Percentiles rank a stretch among this genome's conserved stretches.
These are phyloP conservation scores for Pangasius macronema DNA, from an alignment of 2,797 vertebrate species.

Conservation along the genomic window DNA sequence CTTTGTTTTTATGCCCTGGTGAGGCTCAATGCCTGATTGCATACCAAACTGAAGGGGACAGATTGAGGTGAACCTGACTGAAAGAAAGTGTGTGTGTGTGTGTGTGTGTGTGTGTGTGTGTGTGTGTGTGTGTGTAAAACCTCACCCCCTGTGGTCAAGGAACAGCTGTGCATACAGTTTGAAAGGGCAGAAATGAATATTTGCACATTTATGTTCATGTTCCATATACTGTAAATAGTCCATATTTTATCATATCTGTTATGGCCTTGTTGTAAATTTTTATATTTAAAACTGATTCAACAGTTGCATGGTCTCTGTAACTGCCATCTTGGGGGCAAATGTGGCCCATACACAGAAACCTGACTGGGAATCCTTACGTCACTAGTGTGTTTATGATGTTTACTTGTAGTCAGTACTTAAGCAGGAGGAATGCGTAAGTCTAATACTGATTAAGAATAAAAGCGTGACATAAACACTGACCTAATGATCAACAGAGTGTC, in stretches of 20 bases:
- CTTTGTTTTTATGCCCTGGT: not conserved
- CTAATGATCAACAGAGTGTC: not conserved
- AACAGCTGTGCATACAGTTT: not conserved
- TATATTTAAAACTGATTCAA: not conserved
- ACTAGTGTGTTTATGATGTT: too few species aligned
- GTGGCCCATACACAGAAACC: not conserved
- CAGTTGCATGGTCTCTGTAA: not conserved
- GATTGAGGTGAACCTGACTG: not conserved
- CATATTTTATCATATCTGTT: not conserved
- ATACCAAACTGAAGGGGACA: not conserved
- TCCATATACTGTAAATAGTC: not conserved
- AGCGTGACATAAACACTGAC: not conserved
- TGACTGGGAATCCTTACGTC: too few species aligned
- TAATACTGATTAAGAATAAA: not conserved
- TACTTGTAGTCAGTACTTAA: too few species aligned
- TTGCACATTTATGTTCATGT: not conserved
- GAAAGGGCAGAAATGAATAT: not conserved
- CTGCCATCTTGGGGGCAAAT: not conserved
- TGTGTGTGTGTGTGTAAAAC: not conserved
- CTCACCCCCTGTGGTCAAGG: not conserved
- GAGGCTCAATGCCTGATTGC: not conserved
- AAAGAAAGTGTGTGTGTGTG: not conserved
- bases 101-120: not conserved
- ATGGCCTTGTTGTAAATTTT: not conserved
- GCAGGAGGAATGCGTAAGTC: too few species aligned